phyloP scores from a whole-genome alignment of 2,797 vertebrate genomes.

The Carcharodon carcharias region DNA sequence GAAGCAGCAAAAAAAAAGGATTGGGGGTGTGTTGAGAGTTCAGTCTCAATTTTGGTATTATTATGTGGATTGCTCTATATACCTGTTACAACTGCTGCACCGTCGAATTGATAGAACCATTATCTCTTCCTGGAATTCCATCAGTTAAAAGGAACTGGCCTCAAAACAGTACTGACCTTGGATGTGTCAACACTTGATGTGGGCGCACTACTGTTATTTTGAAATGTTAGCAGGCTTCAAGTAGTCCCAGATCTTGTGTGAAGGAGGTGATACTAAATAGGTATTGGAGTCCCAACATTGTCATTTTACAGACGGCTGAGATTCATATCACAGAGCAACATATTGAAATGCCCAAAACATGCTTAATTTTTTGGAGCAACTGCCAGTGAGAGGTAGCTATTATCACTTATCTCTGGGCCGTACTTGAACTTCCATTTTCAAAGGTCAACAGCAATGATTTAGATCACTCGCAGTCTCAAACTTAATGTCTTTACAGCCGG shows the following conservation, averaged over 20 bases:
- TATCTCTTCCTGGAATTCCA: neutral
- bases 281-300: neutral
- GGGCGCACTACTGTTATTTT: neutral
- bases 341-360: constrained; percentile 19
- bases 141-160: neutral
- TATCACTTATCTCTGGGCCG: constrained; percentile 24
- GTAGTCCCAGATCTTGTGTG: neutral
- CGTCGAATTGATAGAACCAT: neutral
- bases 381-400: constrained; percentile 20
- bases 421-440: constrained; percentile 26
- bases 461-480: neutral
- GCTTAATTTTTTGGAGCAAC: constrained; percentile 17
- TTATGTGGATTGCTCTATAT: neutral
- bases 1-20: no score
- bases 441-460: constrained; percentile 11
- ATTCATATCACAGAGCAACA: neutral
- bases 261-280: neutral
- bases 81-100: neutral
- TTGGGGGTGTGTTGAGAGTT: neutral
- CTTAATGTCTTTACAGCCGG: constrained; percentile 15
- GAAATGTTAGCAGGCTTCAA: neutral
- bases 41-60: neutral
- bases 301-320: neutral
- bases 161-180: neutral
- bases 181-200: neutral